Conservation (phyloP, 2,797 vertebrate species). For the Ctenopoma kingsleyae region DNA sequence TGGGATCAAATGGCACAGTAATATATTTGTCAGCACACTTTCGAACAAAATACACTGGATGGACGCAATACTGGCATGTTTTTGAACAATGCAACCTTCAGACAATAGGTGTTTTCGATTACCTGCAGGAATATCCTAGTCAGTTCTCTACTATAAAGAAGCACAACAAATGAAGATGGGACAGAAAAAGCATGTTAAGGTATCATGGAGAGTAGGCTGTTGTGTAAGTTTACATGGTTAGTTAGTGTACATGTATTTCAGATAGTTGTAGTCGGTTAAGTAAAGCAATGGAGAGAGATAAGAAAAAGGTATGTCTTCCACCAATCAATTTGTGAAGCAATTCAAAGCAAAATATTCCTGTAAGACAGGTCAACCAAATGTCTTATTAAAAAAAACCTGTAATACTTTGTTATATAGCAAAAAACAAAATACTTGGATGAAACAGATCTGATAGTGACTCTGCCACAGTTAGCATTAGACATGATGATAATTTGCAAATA, state of each 20-base stretch:
- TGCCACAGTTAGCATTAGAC: not conserved
- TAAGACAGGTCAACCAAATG: constrained; percentile 8
- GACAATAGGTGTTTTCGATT: constrained; percentile 87
- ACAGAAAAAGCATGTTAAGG: constrained; percentile 96
- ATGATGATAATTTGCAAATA: not conserved
- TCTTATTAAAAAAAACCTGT: too few relatives aligned
- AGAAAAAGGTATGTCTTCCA: constrained; percentile 20
- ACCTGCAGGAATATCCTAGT: constrained; percentile 98
- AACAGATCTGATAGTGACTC: not conserved
- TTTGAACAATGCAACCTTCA: constrained; percentile 90
- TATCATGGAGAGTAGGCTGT: constrained; percentile 70
- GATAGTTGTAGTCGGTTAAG: constrained; percentile 30
- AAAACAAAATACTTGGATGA: constrained; percentile 6
- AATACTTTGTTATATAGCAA: constrained; percentile 1
- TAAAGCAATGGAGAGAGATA: constrained; percentile 40
- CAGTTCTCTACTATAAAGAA: constrained; percentile 99
- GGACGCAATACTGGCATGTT: constrained; percentile 89
- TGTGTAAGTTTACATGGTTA: constrained; percentile 66
- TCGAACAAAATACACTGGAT: constrained; percentile 88
- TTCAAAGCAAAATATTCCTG: constrained; percentile 14
- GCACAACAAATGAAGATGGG: constrained; percentile 95
- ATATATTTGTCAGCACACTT: constrained; percentile 74
- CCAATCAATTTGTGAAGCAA: constrained; percentile 23
- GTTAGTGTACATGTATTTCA: constrained; percentile 49
- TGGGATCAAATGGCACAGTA: constrained; percentile 76